Base-by-base conservation (phyloP, 2,888 invertebrate species). In the Catotricha subobsoleta region DNA sequence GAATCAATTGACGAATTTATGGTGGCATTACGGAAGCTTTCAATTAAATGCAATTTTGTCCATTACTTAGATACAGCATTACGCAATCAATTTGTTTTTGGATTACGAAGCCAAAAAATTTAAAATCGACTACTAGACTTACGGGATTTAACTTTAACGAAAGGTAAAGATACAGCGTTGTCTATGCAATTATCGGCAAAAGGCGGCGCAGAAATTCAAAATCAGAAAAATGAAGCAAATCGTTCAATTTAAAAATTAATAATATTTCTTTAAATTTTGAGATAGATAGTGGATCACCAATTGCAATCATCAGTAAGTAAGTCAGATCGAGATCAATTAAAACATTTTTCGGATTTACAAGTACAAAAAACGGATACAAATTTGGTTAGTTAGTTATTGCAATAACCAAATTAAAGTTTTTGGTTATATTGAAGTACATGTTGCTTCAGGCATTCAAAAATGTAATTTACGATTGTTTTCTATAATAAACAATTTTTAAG, bases 31-130 rank as follows among this genome's bases (percentile, higher is more conserved):
- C 46, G 52, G 27, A 48, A 46, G 36, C 39, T 52, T n/a, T 33
- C 44, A 3, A 38, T 45, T 15, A 15, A 42, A 18, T 52, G 51
- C 40, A 48, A 49, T 40, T 52, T 52, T 44, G 48, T 48, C n/a
- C 31, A 31, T 13, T 52, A 48, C 38, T 46, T 53, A 39, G 48
- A 49, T 6, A 51, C 48, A 13, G 51, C 29, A 30, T 28, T 52
- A 41, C 36, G 51, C 15, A 52, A 53, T 41, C 51, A 52, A 47
- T 51, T 52, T 36, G 49, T 51, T 29, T 51, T 51, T 44, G 51
- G 51, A 1, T 36, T 52, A 31, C 31, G 45, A 15, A 49, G 47
- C 36, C 41, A 45, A 23, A 43, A 45, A 39, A 51, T 51, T 5
- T 49, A 53, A 46, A 48, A 44, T 20, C 43, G 53, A 9, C 41